Evolutionary conservation across 2,113 vertebrate genomes (phyloP).

Genomic region (Clarias batrachus): DNA sequence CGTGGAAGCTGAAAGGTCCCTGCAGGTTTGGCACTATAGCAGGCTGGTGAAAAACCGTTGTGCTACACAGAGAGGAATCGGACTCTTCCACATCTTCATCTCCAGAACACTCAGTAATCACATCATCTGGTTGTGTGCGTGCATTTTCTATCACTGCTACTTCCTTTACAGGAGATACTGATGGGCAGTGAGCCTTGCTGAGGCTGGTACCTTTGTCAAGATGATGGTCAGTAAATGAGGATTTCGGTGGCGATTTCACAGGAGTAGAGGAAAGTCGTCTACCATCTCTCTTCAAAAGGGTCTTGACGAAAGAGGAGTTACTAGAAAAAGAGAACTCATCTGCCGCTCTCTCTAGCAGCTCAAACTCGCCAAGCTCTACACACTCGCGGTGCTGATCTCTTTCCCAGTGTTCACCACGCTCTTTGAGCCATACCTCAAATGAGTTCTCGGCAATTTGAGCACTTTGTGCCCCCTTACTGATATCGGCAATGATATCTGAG

Average conservation of each 20-base stretch:
- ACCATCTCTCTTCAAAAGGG: slow-evolving; percentile 35
- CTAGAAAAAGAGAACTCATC: slow-evolving; percentile 96
- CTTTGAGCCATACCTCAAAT: slow-evolving; percentile 84
- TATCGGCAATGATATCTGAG: background rate
- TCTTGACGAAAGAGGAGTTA: slow-evolving; percentile 88
- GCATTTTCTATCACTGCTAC: background rate
- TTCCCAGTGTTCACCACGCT: slow-evolving; percentile 81
- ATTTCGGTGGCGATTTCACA: slow-evolving; percentile 72
- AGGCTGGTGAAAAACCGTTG: slow-evolving; percentile 57
- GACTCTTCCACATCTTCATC: slow-evolving; percentile 42
- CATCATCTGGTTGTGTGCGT: background rate
- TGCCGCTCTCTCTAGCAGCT: slow-evolving; percentile 90
- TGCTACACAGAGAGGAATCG: slow-evolving; percentile 47
- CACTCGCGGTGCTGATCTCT: slow-evolving; percentile 79
- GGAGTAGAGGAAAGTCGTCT: slow-evolving; percentile 89
- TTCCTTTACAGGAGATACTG: background rate
- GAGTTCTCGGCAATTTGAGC: slow-evolving; percentile 64
- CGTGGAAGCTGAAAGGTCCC: slow-evolving; percentile 58
- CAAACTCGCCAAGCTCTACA: slow-evolving; percentile 91
- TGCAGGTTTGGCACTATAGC: background rate
- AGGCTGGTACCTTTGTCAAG: background rate
- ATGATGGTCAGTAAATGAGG: background rate
- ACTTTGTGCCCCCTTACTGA: background rate
- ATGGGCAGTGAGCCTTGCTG: background rate
- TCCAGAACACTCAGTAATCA: slow-evolving; percentile 5